Percentiles rank a stretch among this genome's conserved stretches.
Evolutionary conservation across 2,113 vertebrate species (phyloP).

Genomic region (Xenopus borealis): DNA sequence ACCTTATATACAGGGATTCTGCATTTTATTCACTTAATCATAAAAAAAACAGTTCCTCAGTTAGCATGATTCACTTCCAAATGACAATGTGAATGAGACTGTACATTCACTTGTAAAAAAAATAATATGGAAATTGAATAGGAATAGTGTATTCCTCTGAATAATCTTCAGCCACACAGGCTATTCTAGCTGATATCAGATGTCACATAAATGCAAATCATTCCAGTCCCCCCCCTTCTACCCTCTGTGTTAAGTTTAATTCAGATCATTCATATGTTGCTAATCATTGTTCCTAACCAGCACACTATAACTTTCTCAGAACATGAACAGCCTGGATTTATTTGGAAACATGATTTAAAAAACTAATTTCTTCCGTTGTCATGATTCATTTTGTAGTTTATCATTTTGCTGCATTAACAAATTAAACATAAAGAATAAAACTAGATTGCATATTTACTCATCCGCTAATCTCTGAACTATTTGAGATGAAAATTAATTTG

Average conservation of each 20-base stretch:
- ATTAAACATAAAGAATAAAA: conserved; percentile 36
- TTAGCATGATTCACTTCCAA: too few species aligned
- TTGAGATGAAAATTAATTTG: conserved; percentile 47
- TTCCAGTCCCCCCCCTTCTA: neutral
- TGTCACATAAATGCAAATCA: neutral
- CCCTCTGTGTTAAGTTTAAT: neutral
- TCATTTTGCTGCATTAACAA: conserved; percentile 44
- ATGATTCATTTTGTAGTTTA: conserved; percentile 32
- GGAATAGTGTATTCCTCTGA: neutral
- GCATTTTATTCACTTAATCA: too few species aligned
- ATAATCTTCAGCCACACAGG: neutral
- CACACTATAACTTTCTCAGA: conserved; percentile 19
- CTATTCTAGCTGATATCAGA: neutral
- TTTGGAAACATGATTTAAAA: conserved; percentile 37
- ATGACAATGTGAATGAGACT: too few species aligned
- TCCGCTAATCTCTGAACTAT: conserved; percentile 44
- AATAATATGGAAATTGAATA: too few species aligned
- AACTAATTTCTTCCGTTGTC: conserved; percentile 32
- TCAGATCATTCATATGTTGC: conserved; percentile 11
- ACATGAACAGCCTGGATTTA: conserved; percentile 15
- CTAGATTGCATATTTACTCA: conserved; percentile 46
- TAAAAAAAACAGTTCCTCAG: too few species aligned
- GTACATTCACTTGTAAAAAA: too few species aligned
- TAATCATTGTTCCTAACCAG: conserved; percentile 19
- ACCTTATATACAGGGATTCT: too few species aligned